A percentile compares a stretch with the other conserved stretches of the same genome.
Evolutionary conservation across 2,797 vertebrate genomes (phyloP).

Genomic region (Danio albolineatus): DNA sequence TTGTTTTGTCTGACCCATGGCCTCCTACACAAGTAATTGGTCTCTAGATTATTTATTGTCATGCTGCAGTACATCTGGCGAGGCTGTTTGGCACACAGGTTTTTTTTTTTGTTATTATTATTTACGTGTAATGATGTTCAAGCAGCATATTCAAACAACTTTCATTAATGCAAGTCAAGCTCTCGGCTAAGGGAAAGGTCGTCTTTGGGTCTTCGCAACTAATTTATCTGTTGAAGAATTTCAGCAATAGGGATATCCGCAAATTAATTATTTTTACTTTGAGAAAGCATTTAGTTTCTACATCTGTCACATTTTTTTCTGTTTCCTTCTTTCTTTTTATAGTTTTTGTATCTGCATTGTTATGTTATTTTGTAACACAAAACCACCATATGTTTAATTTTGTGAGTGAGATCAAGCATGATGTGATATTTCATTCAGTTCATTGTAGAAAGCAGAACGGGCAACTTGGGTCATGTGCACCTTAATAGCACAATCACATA

Average conservation of each 20-base stretch:
- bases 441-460: too few species aligned
- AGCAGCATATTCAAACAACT: conserved; percentile 16
- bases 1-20: conserved; percentile 60
- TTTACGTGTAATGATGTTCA: conserved; percentile 21
- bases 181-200: not conserved
- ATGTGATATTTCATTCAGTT: too few species aligned
- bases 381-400: not conserved
- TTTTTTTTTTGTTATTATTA: not conserved
- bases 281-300: not conserved
- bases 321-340: not conserved
- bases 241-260: not conserved
- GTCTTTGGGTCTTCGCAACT: not conserved
- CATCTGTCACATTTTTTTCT: not conserved
- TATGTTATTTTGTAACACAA: not conserved
- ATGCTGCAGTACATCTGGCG: conserved; percentile 60
- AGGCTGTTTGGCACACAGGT: conserved; percentile 54
- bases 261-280: not conserved
- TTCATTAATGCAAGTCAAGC: not conserved
- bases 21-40: conserved; percentile 60
- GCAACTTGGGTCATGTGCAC: too few species aligned
- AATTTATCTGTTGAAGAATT: not conserved
- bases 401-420: too few species aligned
- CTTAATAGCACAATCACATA: too few species aligned
- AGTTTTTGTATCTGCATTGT: not conserved
- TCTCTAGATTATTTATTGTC: conserved; percentile 61